Conservation (phyloP, 2,888 invertebrate species). For the Tipula confusa region DNA sequence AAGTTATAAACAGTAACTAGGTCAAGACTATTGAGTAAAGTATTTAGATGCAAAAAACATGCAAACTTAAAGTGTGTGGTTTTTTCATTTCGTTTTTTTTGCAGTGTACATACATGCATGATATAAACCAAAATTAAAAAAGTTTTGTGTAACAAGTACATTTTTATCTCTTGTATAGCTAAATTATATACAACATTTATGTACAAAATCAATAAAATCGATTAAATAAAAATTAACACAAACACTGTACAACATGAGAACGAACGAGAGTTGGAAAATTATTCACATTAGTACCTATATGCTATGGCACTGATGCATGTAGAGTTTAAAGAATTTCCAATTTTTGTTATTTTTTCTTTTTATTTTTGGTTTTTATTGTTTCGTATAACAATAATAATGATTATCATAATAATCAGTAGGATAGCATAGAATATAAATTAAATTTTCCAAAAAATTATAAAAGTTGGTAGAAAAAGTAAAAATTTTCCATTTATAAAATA, state of each 20-base stretch:
- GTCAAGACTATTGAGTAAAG: constrained; percentile 12
- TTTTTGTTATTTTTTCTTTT: not conserved
- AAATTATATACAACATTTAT: no score
- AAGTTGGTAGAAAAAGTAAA: not conserved
- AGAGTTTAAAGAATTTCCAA: not conserved
- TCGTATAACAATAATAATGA: not conserved
- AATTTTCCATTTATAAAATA: not conserved
- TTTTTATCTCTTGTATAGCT: not conserved
- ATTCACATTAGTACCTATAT: not conserved
- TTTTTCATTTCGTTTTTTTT: not conserved
- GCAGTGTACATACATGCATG: not conserved
- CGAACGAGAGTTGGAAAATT: not conserved
- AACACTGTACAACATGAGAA: not conserved
- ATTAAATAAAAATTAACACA: not conserved
- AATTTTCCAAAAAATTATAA: not conserved
- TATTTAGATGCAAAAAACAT: not conserved
- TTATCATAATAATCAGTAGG: constrained; percentile 12
- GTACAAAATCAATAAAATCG: not conserved
- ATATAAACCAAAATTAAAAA: not conserved
- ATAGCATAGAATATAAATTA: constrained; percentile 12
- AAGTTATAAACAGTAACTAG: not conserved
- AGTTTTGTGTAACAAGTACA: not conserved
- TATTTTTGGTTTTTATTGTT: no score
- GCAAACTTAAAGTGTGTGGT: not conserved
- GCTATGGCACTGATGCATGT: not conserved